Conservation (phyloP, 2,113 vertebrate genomes). For the Colistium nudipinnis region DNA sequence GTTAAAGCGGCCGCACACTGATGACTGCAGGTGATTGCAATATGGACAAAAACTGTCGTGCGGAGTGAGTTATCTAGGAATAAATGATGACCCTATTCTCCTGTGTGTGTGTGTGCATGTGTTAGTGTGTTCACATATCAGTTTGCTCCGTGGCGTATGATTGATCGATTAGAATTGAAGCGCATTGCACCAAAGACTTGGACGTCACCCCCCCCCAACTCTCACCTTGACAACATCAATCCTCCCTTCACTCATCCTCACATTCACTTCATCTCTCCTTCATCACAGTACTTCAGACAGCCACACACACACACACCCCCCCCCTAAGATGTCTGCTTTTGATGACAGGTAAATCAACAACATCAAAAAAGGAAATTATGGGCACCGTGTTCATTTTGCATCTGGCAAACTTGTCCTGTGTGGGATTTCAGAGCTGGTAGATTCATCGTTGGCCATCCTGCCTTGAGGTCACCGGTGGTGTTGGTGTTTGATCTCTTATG, state of each 20-base stretch:
- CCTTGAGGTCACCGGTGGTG: slow-evolving; percentile 18
- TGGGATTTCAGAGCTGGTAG: slow-evolving; percentile 33
- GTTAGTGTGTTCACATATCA: background rate
- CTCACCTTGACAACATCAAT: slow-evolving; percentile 43
- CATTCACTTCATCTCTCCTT: slow-evolving; percentile 17
- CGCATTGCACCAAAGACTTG: slow-evolving; percentile 3
- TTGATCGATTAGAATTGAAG: slow-evolving; percentile 39
- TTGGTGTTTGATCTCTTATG: slow-evolving; percentile 55
- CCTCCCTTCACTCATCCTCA: slow-evolving; percentile 10
- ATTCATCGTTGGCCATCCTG: slow-evolving; percentile 15
- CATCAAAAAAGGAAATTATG: slow-evolving; percentile 45
- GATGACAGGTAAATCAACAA: slow-evolving; percentile 28
- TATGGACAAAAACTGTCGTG: too few relatives aligned
- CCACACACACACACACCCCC: too few relatives aligned
- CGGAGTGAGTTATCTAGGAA: background rate
- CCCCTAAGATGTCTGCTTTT: slow-evolving; percentile 36
- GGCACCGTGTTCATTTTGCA: slow-evolving; percentile 29
- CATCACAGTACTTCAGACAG: too few relatives aligned
- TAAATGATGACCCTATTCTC: too few relatives aligned
- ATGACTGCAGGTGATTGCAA: slow-evolving; percentile 9
- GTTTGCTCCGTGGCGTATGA: background rate
- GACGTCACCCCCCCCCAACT: background rate
- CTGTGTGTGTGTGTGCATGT: background rate
- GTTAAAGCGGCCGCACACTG: slow-evolving; percentile 35
- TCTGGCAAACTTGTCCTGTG: slow-evolving; percentile 33